Percentiles rank a stretch among this genome's conserved stretches.
Conservation (phyloP, 2,113 vertebrate species). For the Eptatretus burgeri region DNA sequence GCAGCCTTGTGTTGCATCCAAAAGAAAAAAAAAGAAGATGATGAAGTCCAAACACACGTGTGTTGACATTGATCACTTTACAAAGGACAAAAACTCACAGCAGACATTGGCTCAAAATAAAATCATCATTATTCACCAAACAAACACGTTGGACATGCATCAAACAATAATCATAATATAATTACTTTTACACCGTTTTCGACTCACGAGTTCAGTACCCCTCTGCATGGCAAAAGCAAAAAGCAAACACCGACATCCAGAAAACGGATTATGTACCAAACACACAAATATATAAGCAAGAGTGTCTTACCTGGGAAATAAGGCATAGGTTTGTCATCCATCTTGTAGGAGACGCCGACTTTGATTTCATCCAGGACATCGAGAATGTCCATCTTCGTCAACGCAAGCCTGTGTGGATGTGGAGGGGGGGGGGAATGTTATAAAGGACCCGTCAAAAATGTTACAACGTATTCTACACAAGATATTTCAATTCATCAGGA, state of each 20-base stretch:
- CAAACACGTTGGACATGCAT: background rate
- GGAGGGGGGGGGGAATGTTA: too few relatives aligned
- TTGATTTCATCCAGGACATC: constrained; percentile 65
- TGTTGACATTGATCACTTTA: too few relatives aligned
- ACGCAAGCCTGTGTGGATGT: constrained; percentile 37
- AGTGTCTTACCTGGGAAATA: constrained; percentile 55
- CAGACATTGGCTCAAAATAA: too few relatives aligned
- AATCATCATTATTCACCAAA: background rate
- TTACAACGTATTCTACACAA: background rate
- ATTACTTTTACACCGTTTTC: background rate
- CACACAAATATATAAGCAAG: background rate
- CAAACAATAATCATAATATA: background rate
- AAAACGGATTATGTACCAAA: background rate
- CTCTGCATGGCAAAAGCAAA: background rate
- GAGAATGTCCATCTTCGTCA: constrained; percentile 92
- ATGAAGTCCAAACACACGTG: too few relatives aligned
- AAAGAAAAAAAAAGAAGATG: too few relatives aligned
- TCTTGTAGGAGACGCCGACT: constrained; percentile 60
- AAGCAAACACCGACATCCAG: background rate
- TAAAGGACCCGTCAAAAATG: constrained; percentile 9
- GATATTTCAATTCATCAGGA: background rate
- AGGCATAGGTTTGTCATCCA: constrained; percentile 55
- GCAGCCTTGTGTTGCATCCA: too few relatives aligned
- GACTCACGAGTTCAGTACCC: background rate
- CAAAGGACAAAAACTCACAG: too few relatives aligned